Base-by-base conservation (phyloP, 2,888 invertebrate species). In the Panopea generosa region DNA sequence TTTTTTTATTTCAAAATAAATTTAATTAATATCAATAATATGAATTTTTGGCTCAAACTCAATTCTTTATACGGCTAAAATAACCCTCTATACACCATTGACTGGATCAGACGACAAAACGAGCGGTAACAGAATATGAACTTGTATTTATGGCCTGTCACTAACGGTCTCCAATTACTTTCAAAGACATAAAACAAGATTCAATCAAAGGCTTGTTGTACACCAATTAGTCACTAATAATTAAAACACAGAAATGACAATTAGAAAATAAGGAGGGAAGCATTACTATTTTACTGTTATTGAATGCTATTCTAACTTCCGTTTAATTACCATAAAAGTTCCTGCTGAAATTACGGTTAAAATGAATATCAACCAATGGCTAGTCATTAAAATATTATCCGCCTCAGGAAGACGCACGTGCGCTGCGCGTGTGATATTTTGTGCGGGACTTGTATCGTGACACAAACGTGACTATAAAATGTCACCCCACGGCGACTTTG, bases 281-380 rank as follows among this genome's bases (percentile, higher is more conserved):
- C 56, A 66, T 71, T 71, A 67, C 66, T 70, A 56, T 77, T 77
- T 77, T 65, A 69, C 53, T 57, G 55, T 72, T 56, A 61, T 63
- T 69, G 72, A 72, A 59, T 53, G 63, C 77, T 63, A 45, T 55
- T 59, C 63, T 53, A 49, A 69, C 72, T 66, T 69, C 69, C 72
- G 70, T 50, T 69, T 73, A 72, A 77, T 77, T 73, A 80, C 65
- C 56, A 76, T 80, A 76, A 80, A 79, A 75, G 57, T 65, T 76
- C 59, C 61, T 53, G 70, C 68, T 61, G 53, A 72, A 80, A 80
- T 80, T 76, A 76, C 72, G 29, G 72, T 27, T 62, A 65, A 75
- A 79, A 80, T 80, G 79, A 80, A 72, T 76, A 68, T 66, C 65
- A 68, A 61, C 60, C 79, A 49, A 62, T 61, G 71, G 63, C 62